phyloP scores from a whole-genome alignment of 2,113 vertebrate species.

The Laterallus jamaicensis region DNA sequence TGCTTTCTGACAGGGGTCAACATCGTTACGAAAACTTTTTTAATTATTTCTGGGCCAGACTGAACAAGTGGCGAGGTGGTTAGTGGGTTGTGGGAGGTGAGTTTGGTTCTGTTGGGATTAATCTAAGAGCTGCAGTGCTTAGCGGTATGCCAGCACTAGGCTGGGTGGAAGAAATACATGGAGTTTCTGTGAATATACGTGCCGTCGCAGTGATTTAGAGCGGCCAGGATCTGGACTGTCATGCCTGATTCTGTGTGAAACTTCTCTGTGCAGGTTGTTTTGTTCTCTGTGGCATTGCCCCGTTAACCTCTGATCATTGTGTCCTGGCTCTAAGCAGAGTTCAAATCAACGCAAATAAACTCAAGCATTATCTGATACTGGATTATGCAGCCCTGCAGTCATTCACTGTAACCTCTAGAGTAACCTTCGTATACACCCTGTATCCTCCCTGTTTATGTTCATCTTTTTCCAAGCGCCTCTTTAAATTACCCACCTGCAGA shows the following conservation, averaged over 20 bases:
- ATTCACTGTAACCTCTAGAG: conserved; percentile 20
- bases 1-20: neutral
- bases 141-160: neutral
- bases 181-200: neutral
- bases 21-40: neutral
- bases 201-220: neutral
- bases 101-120: neutral
- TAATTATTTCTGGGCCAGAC: conserved; percentile 1
- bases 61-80: neutral
- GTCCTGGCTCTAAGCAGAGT: conserved; percentile 11
- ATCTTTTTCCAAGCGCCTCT: conserved; percentile 53
- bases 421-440: conserved; percentile 21
- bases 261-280: neutral
- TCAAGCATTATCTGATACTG: neutral
- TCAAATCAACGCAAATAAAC: conserved; percentile 44
- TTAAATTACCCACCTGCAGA: conserved; percentile 63
- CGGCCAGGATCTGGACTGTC: neutral
- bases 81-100: neutral
- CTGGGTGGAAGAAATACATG: neutral
- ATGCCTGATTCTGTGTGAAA: neutral
- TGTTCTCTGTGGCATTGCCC: neutral
- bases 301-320: neutral
- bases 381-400: conserved; percentile 40
- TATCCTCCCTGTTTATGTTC: conserved; percentile 55
- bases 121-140: neutral